Evolutionary conservation across 2,888 invertebrate species (phyloP), one percentile per base, ranked within the genome.

Genomic region (Patella pellucida): DNA sequence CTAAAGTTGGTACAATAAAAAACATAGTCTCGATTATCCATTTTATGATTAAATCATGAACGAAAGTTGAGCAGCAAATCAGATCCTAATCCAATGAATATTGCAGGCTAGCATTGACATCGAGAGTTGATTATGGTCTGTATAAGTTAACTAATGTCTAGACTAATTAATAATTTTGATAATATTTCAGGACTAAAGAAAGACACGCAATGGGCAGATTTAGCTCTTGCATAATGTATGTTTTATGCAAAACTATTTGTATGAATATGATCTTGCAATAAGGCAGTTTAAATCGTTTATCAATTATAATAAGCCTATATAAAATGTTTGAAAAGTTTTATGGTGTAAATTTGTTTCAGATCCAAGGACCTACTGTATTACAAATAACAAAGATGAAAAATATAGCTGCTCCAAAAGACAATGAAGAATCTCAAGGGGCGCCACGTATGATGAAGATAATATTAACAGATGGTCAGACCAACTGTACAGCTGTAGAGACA

Each of bases 301-400:
- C 41, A 41, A 41, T 31, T 69, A 12, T 62, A 19, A 19, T 19
- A 19, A 12, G n/a, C 19, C 19, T 62, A 19, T 52, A 71, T 71
- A 19, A 51, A 51, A 52, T 52, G 16, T 52, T 71, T 16, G 52
- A 16, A 52, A 9, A 54, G 3, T 23, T 31, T 16, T 15, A 51
- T 15, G 12, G 4, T 70, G 70, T 67, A 19, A 52, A 27, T 14
- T 68, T 31, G 56, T 51, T 79, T 9, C 74, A 93, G 93, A 85
- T 96, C 81, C 87, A 90, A 71, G 92, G 92, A 0, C 90, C 91
- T 69, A 88, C 91, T 54, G 94, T 97, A 56, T 92, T 97, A 69
- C 97, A 97, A 93, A 94, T 97, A 85, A 95, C 95, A 89, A 96
- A 96, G 91, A 93, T 97, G 71, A 93, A 96, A 16, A 97, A 97